Evolutionary conservation across 2,113 vertebrate genomes (phyloP), one percentile per base, ranked within the genome.

Genomic region (Nothocercus julius): DNA sequence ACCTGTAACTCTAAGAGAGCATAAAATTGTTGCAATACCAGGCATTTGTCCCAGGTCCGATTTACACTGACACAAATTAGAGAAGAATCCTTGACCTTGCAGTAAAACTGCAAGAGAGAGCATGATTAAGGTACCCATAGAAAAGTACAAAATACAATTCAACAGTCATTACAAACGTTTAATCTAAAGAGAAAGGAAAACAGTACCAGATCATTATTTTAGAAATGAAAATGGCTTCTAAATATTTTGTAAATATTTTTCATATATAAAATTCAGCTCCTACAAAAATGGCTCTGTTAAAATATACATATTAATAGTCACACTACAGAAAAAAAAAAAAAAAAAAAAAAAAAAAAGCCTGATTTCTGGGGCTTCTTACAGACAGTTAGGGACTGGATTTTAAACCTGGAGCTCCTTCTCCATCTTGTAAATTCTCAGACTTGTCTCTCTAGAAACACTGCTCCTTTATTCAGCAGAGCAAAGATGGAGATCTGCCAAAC

Each of bases 401-500:
- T 88, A 89, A 87, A 92, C 32, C 27, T 40, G 18, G 38, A 87
- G 51, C 51, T 87, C 85, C 75, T 85, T 85, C 82, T 93, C 82
- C 91, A 86, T 93, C 85, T 92, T 83, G 63, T 28, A 89, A 82
- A 86, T 87, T 87, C 88, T 86, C 66, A 76, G 78, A 81, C 64
- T 89, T 83, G 51, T 38, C 83, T 77, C 94, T 85, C 88, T 58
- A 85, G 81, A 82, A 96, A 95, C 84, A 89, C 73, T 83, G 62
- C 28, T 84, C 73, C 68, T 95, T 96, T 92, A 90, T 95, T 92
- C 86, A 30, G 88, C 73, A 86, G 51, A 80, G 94, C 69, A 87
- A 84, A 95, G 83, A 96, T 96, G 97, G 96, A 97, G 86, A 92
- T 86, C 44, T 95, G 95, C 96, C 95, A 96, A 80, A 82, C 67